A percentile compares a stretch with the other conserved stretches of the same genome.
Conservation (phyloP, 2,888 invertebrate genomes). For the Pilophorus perplexus region DNA sequence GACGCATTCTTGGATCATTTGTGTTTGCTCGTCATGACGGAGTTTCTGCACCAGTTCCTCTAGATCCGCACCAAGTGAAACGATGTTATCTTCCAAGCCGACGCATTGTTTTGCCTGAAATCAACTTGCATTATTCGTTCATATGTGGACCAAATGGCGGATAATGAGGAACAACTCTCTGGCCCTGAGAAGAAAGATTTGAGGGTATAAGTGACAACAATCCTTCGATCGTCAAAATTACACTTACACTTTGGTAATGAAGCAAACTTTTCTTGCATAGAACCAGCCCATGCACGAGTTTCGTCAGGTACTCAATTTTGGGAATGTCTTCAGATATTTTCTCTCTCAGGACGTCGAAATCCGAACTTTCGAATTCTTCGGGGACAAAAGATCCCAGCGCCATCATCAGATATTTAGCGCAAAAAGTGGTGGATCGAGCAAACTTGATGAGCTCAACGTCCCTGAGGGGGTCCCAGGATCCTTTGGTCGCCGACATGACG, state of each 20-base stretch:
- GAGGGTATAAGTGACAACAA: neutral
- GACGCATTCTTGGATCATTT: constrained; percentile 10
- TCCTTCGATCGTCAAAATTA: neutral
- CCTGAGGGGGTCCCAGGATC: constrained; percentile 13
- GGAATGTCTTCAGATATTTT: constrained; percentile 1
- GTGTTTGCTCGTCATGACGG: constrained; percentile 30
- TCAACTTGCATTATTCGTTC: constrained; percentile 47
- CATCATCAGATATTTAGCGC: constrained; percentile 17
- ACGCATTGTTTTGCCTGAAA: constrained; percentile 56
- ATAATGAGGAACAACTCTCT: neutral
- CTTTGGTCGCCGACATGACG: neutral
- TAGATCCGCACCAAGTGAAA: constrained; percentile 30
- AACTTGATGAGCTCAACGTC: constrained; percentile 7
- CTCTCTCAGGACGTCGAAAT: constrained; percentile 8
- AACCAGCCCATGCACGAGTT: neutral
- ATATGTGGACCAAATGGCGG: too few species aligned
- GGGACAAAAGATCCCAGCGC: neutral
- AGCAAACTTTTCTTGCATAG: constrained; percentile 1
- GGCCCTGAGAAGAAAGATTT: neutral
- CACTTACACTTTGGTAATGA: constrained; percentile 11
- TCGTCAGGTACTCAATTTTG: neutral
- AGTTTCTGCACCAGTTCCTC: constrained; percentile 45
- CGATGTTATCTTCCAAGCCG: constrained; percentile 32
- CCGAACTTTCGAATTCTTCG: constrained; percentile 20
- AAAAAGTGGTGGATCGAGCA: constrained; percentile 5